Evolutionary conservation across 2,888 invertebrate genomes (phyloP), one percentile per base, ranked within the genome.

Genomic region (Nudaria mundana): DNA sequence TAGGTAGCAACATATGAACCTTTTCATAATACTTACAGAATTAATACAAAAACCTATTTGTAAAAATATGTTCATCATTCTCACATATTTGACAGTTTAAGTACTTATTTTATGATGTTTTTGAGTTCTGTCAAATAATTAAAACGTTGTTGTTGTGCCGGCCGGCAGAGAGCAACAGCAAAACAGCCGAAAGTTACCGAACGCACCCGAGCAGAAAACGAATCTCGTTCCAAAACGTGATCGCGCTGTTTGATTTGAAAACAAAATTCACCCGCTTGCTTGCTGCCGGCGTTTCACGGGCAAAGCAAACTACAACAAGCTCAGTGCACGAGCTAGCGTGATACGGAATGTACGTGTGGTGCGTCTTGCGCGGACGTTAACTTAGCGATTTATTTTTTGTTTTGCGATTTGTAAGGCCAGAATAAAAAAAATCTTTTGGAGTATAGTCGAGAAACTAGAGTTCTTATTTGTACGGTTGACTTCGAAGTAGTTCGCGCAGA

Each of bases 301-400:
- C 61, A 61, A 55, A 56, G 54, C 61, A 44, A 59, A 48, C 45
- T 29, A 55, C 63, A 57, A 45, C 44, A 47, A 60, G 73, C 68
- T 81, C 88, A 90, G 90, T 90, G 82, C 87, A 88, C 89, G 82
- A 86, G 85, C 83, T 77, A 86, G 88, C 89, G 89, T 89, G 82
- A 84, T 89, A 85, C 86, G 89, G 87, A 85, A 83, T 85, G 85
- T 81, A 85, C 87, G 89, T 84, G 89, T 81, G 88, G 88, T 87
- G 88, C 86, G 82, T 87, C 84, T 88, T 88, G 84, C 85, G 89
- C 85, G 89, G 85, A 84, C 84, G 76, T 83, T 87, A 83, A 87
- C 81, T 81, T 78, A 76, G 79, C 84, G 86, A 85, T 79, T 79
- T 72, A 71, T 79, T 78, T 76, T 76, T 74, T 66, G 69, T 69